Percentiles rank a stretch among this genome's conserved stretches.
These are phyloP conservation scores for Capromys pilorides DNA, from an alignment of 2,797 vertebrate genomes.

Conservation along the genomic window DNA sequence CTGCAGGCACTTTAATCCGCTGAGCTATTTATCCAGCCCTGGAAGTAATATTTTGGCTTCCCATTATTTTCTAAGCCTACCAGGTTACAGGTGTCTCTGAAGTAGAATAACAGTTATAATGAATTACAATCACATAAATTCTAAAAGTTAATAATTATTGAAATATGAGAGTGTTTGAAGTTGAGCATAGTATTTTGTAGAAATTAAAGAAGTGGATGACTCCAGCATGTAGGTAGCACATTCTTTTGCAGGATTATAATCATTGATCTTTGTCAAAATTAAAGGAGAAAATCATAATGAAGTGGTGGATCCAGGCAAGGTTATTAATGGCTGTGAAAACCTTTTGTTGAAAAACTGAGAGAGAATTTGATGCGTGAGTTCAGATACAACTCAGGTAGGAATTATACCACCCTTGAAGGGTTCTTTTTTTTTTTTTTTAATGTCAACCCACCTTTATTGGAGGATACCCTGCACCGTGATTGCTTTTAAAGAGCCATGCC, in stretches of 20 bases:
- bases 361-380: neutral
- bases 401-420: neutral
- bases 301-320: neutral
- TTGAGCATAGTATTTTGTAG: neutral
- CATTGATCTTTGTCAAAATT: neutral
- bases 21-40: too few species aligned
- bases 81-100: neutral
- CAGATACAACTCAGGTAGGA: neutral
- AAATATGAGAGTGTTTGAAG: constrained; percentile 4
- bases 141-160: neutral
- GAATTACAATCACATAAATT: neutral
- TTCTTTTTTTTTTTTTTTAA: too few species aligned
- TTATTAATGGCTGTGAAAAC: neutral
- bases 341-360: neutral
- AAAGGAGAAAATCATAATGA: neutral
- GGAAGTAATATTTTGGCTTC: too few species aligned
- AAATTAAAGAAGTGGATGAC: neutral
- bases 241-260: neutral
- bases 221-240: neutral
- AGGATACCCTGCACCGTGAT: neutral
- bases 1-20: too few species aligned
- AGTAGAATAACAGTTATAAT: neutral
- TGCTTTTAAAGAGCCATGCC: constrained; percentile 22
- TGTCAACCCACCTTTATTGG: constrained; percentile 28
- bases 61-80: constrained; percentile 20